Base-by-base conservation (phyloP, 1,140 invertebrate genomes). In the Akabosia matsudoensis region DNA sequence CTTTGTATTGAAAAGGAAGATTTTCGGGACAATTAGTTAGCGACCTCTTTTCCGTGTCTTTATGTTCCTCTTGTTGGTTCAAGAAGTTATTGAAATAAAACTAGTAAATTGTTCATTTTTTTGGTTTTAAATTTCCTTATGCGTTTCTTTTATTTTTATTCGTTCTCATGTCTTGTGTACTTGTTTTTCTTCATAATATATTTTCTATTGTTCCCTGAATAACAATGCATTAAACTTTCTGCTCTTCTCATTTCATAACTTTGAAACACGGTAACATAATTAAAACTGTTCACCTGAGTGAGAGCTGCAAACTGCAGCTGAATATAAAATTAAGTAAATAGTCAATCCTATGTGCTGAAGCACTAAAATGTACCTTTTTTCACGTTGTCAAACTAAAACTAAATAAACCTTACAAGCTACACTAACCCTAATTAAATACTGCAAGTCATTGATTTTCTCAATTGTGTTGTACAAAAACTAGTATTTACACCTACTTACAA, bases 261-360 rank as follows among this genome's bases (percentile, higher is more conserved):
- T 13, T 67, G 31, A 67, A 4, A 67, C n/a, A 67, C 61, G 61
- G 61, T 67, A 67, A 67, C 61, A 67, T 67, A 30, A 67, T 30
- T 28, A 31, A 67, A 67, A 67, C 30, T 67, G 54, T 61, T 67
- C 61, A 67, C 61, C 61, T 67, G 61, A 67, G 61, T 67, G 37
- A 45, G 37, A 10, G 18, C 37, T 45, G 18, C n/a, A 18, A 10
- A 67, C 61, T 67, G 61, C 22, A 67, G 13, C 28, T 30, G 26
- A 67, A n/a, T 13, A 67, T 67, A 67, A 28, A 28, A 30, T 67
- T 31, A 67, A 31, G 10, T 67, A 28, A 31, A 4, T 56, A 56
- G 22, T n/a, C n/a, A 56, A 56, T 56, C 54, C 4, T 4, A 3
- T 22, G 24, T 3, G 10, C n/a, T 13, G 22, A 7, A n/a, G 54